These are phyloP conservation scores for Drosophila willistoni DNA, from an alignment of 1,140 invertebrate genomes.

Conservation along the genomic window DNA sequence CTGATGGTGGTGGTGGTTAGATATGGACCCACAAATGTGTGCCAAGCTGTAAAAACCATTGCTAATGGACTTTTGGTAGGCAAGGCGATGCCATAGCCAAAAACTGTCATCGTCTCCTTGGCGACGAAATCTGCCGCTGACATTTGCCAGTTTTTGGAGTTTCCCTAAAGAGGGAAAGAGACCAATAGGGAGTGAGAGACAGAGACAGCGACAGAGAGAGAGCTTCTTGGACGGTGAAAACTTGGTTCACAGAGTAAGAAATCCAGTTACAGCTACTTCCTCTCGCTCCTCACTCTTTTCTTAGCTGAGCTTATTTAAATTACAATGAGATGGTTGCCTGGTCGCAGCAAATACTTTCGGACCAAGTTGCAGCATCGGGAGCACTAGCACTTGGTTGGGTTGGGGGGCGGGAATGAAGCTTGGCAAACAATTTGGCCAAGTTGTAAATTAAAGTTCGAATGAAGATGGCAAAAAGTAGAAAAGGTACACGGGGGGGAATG, in stretches of 20 bases:
- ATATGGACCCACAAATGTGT: slow-evolving; percentile 57
- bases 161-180: slow-evolving; percentile 17
- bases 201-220: no score
- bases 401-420: slow-evolving; percentile 19
- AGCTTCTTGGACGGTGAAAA: slow-evolving; percentile 50
- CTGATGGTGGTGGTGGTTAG: not conserved
- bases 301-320: slow-evolving; percentile 69
- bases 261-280: slow-evolving; percentile 28
- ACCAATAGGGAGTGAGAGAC: not conserved
- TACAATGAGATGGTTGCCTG: slow-evolving; percentile 66
- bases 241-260: slow-evolving; percentile 42
- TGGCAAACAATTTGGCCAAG: slow-evolving; percentile 76
- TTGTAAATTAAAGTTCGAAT: slow-evolving; percentile 78
- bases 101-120: slow-evolving; percentile 66
- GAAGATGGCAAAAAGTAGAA: slow-evolving; percentile 33
- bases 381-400: not conserved
- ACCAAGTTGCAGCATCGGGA: slow-evolving; percentile 39
- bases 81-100: slow-evolving; percentile 36
- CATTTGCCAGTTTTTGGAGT: slow-evolving; percentile 70
- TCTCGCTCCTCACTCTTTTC: not conserved
- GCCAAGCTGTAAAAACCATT: slow-evolving; percentile 79
- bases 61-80: slow-evolving; percentile 77
- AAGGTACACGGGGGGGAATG: not conserved
- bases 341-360: slow-evolving; percentile 41
- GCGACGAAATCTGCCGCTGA: slow-evolving; percentile 73